Evolutionary conservation across 2,797 vertebrate species (phyloP).

Genomic region (Arctocebus calabarensis): DNA sequence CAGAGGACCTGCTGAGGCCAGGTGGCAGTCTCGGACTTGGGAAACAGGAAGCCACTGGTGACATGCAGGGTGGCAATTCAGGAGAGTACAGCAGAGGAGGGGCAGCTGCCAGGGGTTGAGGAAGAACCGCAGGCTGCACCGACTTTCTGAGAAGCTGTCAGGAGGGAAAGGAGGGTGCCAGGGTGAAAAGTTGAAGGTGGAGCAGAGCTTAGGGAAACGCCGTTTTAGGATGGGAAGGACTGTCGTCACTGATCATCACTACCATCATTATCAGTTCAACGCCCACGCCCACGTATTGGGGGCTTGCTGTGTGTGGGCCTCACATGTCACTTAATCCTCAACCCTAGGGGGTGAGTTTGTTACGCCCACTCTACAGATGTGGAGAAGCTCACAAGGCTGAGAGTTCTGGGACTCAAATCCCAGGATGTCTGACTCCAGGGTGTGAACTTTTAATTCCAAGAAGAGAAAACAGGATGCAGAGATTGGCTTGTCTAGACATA

Average conservation of each 20-base stretch:
- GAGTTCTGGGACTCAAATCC: conserved; percentile 17
- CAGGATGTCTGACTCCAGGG: conserved; percentile 39
- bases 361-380: conserved; percentile 28
- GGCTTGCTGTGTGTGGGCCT: conserved; percentile 7
- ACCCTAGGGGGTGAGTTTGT: neutral
- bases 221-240: neutral
- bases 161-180: neutral
- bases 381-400: conserved; percentile 33
- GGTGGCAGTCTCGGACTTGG: neutral
- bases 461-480: neutral
- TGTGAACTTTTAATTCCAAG: conserved; percentile 53
- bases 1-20: neutral
- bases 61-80: neutral
- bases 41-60: neutral
- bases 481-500: neutral
- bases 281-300: conserved; percentile 61
- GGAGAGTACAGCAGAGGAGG: neutral
- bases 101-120: neutral
- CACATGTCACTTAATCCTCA: conserved; percentile 31
- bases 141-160: neutral
- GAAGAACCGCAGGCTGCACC: neutral
- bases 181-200: conserved; percentile 45
- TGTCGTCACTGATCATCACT: neutral
- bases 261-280: conserved; percentile 27
- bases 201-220: conserved; percentile 32